Base-by-base conservation (phyloP, 2,888 invertebrate genomes). In the Malthinus flaveolus region DNA sequence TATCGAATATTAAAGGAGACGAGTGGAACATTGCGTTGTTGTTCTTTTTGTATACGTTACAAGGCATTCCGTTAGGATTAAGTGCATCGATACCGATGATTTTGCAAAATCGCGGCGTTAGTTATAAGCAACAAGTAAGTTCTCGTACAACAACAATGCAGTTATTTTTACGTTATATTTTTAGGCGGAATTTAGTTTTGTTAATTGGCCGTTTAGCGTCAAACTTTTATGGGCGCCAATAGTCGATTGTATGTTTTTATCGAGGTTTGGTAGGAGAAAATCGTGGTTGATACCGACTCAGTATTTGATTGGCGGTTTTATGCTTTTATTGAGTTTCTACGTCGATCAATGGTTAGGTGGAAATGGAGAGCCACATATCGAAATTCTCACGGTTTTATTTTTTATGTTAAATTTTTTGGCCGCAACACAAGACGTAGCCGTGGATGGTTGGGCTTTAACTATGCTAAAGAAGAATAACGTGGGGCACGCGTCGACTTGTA, bases 381-480 rank as follows among this genome's bases (percentile, higher is more conserved):
- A 82, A 56, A 77, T 90, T 47, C 81, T 99, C 23, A 97, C 97
- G 0, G 73, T 85, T 9, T 82, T 94, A 57, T 99, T 99, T 80
- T 92, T 98, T 75, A 82, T 87, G 53, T 82, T 99, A 2, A 98
- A 97, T 74, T 97, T 98, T 73, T 82, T 99, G 69, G 98, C 98
- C 4, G 98, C 99, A 1, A 99, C 99, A 1, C 99, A 99, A 81
- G 99, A 99, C 78, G 97, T 99, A 72, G 98, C 97, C 10, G 98
- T 99, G 0, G 99, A 99, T 81, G 99, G 99, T 13, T 99, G 99
- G 99, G 99, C 99, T 0, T 82, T 99, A 8, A 99, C 98, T 0
- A 99, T 99, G 96, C 82, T 99, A 1, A 93, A 95, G 73, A 91
- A 94, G 87, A 84, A 89, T 69, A 99, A 99, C 81, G 96, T 99